A percentile compares a stretch with the other conserved stretches of the same genome.
phyloP scores from a whole-genome alignment of 2,797 vertebrate genomes.

The Enteromius trimaculatus region DNA sequence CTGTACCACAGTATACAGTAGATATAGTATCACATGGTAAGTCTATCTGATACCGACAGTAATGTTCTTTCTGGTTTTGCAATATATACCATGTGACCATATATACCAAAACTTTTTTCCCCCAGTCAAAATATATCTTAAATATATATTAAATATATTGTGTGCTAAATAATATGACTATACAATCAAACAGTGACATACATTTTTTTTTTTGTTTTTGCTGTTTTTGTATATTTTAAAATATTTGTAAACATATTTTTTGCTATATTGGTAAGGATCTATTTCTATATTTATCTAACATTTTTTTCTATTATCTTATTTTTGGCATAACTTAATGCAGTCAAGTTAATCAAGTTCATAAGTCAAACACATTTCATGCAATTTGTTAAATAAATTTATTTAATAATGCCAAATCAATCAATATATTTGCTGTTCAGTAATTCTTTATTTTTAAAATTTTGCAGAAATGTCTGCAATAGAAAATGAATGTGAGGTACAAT shows the following conservation, averaged over 20 bases:
- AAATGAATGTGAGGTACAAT: background rate
- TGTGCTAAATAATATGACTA: background rate
- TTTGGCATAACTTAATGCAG: background rate
- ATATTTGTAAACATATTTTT: background rate
- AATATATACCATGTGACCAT: background rate
- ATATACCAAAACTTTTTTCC: background rate
- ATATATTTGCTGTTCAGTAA: background rate
- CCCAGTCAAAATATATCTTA: background rate
- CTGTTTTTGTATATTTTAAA: background rate
- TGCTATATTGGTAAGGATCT: background rate
- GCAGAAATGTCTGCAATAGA: background rate
- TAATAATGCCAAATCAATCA: background rate
- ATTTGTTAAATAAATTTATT: background rate
- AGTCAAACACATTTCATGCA: background rate
- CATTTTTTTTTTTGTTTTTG: background rate
- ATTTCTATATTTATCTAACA: background rate
- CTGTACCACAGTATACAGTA: background rate
- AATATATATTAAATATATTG: background rate
- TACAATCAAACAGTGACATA: background rate
- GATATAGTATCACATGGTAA: background rate
- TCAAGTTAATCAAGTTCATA: background rate
- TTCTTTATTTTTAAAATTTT: background rate
- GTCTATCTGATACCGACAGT: background rate
- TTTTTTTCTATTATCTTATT: no score
- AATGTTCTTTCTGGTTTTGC: background rate